phyloP scores from a whole-genome alignment of 2,797 vertebrate genomes.

The Sebastes wilsoni region DNA sequence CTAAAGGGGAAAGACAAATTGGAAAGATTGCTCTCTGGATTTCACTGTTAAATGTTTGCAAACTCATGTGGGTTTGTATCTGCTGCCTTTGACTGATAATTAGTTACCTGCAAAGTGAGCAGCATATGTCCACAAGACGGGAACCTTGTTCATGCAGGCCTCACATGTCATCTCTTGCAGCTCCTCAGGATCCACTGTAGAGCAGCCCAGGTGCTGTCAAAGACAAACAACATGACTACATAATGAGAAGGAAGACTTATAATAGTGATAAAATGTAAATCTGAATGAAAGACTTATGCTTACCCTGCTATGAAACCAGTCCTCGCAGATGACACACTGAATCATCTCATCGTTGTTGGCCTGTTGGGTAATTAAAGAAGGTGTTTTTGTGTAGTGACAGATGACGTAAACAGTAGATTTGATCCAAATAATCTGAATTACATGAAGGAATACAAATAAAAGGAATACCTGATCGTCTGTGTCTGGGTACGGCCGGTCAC shows the following conservation, averaged over 20 bases:
- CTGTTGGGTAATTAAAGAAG: slow-evolving; percentile 67
- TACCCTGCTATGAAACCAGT: slow-evolving; percentile 96
- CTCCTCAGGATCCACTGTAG: slow-evolving; percentile 87
- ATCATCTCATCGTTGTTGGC: slow-evolving; percentile 97
- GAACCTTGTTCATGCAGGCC: slow-evolving; percentile 90
- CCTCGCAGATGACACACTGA: slow-evolving; percentile 95
- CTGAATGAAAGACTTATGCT: slow-evolving; percentile 29
- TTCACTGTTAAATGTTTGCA: background rate
- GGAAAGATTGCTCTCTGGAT: background rate
- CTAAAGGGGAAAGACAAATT: slow-evolving; percentile 36
- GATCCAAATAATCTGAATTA: background rate
- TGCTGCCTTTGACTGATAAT: background rate
- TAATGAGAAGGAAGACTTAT: background rate
- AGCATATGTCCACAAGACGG: slow-evolving; percentile 92
- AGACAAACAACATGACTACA: background rate
- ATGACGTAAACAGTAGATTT: background rate
- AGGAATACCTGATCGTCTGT: slow-evolving; percentile 86
- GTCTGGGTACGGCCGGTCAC: slow-evolving; percentile 94
- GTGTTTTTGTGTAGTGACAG: background rate
- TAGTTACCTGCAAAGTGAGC: slow-evolving; percentile 84
- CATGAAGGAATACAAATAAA: background rate
- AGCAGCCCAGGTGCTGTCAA: slow-evolving; percentile 88
- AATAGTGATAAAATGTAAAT: background rate
- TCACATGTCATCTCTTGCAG: slow-evolving; percentile 96
- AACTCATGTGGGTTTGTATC: background rate